Evolutionary conservation across 2,113 vertebrate genomes (phyloP).

Genomic region (Cygnus buccinator): DNA sequence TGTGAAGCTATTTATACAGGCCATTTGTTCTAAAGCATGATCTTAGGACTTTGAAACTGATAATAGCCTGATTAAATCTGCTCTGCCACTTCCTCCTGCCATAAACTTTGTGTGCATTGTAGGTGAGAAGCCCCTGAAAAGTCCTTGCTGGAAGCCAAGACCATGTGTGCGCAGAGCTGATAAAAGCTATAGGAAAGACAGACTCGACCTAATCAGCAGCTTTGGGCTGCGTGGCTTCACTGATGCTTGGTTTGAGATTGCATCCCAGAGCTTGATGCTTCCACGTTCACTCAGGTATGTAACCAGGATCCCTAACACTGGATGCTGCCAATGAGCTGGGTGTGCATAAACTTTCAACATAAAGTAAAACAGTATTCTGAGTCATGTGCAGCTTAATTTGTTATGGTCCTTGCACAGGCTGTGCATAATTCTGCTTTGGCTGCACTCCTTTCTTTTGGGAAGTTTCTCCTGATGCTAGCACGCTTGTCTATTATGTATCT

Average conservation of each 20-base stretch:
- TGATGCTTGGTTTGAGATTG: constrained; percentile 53
- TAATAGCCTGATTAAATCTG: background rate
- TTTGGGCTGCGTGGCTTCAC: constrained; percentile 59
- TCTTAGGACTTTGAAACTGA: background rate
- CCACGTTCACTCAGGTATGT: constrained; percentile 64
- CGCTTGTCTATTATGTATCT: background rate
- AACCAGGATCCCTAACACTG: constrained; percentile 1
- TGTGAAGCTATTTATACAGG: background rate
- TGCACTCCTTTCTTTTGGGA: background rate
- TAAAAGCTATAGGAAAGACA: background rate
- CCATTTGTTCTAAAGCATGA: background rate
- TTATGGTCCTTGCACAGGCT: background rate
- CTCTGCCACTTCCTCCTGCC: background rate
- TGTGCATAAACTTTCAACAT: background rate
- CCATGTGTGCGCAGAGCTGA: background rate
- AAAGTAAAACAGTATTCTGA: background rate
- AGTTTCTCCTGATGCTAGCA: background rate
- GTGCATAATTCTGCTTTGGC: background rate
- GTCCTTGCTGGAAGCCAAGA: background rate
- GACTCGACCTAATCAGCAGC: constrained; percentile 50
- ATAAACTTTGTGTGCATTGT: background rate
- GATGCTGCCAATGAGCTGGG: background rate
- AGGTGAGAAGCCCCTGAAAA: constrained; percentile 3
- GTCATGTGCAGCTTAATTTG: background rate
- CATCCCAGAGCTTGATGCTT: constrained; percentile 66